Evolutionary conservation across 2,113 vertebrate genomes (phyloP).

Genomic region (Psittacus erithacus): DNA sequence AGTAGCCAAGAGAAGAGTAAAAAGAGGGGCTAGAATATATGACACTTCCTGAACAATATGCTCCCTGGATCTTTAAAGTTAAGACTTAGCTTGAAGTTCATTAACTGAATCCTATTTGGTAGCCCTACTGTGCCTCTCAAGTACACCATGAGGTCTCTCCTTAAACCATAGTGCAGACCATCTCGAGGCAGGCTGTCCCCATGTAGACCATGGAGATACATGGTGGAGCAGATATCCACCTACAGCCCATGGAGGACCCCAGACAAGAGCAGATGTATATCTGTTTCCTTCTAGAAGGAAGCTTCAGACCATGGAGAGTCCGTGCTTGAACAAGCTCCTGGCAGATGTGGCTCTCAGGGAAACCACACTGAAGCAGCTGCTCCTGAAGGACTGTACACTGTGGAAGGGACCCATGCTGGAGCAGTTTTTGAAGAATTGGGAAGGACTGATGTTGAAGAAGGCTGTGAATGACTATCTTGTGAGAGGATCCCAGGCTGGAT

Average conservation of each 20-base stretch:
- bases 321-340: not conserved
- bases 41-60: not conserved
- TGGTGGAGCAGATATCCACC: not conserved
- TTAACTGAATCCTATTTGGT: not conserved
- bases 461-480: not conserved
- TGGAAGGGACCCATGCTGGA: not conserved
- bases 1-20: not conserved
- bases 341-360: not conserved
- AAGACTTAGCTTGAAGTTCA: not conserved
- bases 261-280: accelerated
- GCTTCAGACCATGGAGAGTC: not conserved
- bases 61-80: not conserved
- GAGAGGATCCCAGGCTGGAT: not conserved
- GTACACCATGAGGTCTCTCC: not conserved
- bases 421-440: not conserved
- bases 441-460: not conserved
- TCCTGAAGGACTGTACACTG: not conserved
- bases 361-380: not conserved
- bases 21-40: not conserved
- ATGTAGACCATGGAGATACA: not conserved
- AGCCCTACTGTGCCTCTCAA: not conserved
- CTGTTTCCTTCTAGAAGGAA: not conserved
- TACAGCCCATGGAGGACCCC: not conserved
- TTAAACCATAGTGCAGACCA: not conserved
- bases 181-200: not conserved